Conservation (phyloP, 1,140 invertebrate species). For the Pseudachorutes palmiensis region DNA sequence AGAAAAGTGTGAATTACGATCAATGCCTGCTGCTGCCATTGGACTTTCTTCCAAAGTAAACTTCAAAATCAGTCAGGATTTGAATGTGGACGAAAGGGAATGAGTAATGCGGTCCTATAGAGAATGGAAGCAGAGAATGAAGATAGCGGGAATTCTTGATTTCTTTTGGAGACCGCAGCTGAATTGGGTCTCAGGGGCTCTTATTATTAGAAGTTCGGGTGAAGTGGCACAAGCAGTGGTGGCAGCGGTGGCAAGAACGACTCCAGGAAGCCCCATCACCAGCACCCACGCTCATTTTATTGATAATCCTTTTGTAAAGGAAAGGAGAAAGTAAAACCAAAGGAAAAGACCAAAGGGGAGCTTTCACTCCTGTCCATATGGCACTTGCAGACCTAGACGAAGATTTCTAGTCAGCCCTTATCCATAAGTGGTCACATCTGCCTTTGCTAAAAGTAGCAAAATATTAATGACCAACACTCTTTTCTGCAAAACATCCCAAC, state of each 20-base stretch:
- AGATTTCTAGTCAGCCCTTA: conserved; percentile 14
- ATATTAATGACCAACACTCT: conserved; percentile 34
- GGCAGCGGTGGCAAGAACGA: background rate
- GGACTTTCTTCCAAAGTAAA: too few relatives aligned
- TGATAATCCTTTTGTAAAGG: conserved; percentile 24
- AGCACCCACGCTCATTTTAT: conserved; percentile 17
- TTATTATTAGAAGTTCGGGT: conserved; percentile 12
- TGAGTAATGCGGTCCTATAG: conserved; percentile 6
- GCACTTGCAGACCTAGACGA: background rate
- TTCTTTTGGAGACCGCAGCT: conserved; percentile 33
- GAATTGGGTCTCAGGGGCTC: conserved; percentile 30
- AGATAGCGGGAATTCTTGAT: background rate
- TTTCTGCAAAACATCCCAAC: background rate
- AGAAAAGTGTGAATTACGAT: too few relatives aligned
- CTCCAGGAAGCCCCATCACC: background rate
- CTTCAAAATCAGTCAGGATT: too few relatives aligned
- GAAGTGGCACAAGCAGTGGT: too few relatives aligned
- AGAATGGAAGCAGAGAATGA: too few relatives aligned
- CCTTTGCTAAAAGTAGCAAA: conserved; percentile 28
- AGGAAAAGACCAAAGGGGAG: too few relatives aligned
- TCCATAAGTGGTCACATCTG: conserved; percentile 34
- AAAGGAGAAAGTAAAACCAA: background rate
- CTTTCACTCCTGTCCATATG: background rate
- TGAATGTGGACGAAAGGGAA: background rate
- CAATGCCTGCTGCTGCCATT: too few relatives aligned